Base-by-base conservation (phyloP, 2,888 invertebrate species). In the Melitaea athalia region DNA sequence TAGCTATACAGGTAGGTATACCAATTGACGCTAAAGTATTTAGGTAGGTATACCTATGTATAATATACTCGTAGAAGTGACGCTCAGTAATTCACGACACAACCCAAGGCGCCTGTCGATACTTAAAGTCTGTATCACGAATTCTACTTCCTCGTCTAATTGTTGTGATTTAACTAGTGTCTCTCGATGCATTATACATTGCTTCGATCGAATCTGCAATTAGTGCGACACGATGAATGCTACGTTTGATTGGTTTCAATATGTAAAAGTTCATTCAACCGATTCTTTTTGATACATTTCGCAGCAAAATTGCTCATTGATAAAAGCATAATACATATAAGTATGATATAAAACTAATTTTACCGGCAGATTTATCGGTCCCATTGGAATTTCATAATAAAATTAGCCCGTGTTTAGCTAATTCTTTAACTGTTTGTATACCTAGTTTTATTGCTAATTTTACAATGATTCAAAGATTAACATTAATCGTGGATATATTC, bases 111-210 rank as follows among this genome's bases (percentile, higher is more conserved):
- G 67, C 62, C 61, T 33, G 38, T 24, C 42, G 17, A 49, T 52
- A 60, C n/a, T 67, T 62, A 42, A 24, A 24, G 47, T 42, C 53
- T 43, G 14, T 63, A 52, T 43, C 66, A 68, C 64, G 66, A 60
- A 66, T 12, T 43, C 55, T 52, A 72, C 72, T 75, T 74, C 75
- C 72, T 71, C 43, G 52, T 59, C 57, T 67, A 71, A 73, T 73
- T 72, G 70, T 70, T 71, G 71, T 69, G 67, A 72, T 72, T 70
- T 68, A 73, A 69, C 70, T 65, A 47, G 47, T 65, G 64, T 59
- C 24, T 42, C 11, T 45, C 61, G 42, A 74, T 74, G 69, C 63
- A 74, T 74, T 73, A 71, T 52, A 68, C 72, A 75, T 72, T 53
- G 69, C 61, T 65, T 74, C 64, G 57, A 67, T 68, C 55, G 67